phyloP scores from a whole-genome alignment of 2,113 vertebrate species.

The Herpetotheres cachinnans region DNA sequence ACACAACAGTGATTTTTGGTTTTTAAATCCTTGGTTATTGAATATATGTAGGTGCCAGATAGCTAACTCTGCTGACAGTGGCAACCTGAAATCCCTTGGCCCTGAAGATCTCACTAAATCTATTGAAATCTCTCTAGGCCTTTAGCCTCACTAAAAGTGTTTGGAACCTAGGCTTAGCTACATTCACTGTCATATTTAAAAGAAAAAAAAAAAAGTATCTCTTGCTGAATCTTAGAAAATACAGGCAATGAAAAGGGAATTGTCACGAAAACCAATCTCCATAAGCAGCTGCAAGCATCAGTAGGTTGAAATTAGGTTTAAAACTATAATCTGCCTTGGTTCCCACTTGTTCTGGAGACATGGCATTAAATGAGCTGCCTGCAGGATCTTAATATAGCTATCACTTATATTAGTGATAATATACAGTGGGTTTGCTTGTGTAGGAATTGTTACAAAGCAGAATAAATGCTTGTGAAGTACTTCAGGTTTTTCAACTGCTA shows the following conservation, averaged over 20 bases:
- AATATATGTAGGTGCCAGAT: not conserved
- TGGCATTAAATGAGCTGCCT: not conserved
- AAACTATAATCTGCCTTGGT: not conserved
- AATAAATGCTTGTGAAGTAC: not conserved
- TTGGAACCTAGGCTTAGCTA: not conserved
- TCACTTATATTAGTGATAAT: accelerated
- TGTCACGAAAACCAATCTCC: not conserved
- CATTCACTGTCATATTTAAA: accelerated
- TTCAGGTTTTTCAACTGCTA: not conserved
- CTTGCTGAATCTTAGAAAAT: not conserved
- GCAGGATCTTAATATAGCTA: not conserved
- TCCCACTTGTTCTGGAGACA: not conserved
- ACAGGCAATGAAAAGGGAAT: not conserved
- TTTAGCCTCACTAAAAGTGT: not conserved
- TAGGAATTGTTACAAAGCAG: not conserved
- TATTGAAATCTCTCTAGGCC: not conserved
- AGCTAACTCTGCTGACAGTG: not conserved
- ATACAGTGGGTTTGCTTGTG: not conserved
- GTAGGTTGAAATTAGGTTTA: not conserved
- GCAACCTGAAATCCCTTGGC: not conserved
- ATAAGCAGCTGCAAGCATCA: not conserved
- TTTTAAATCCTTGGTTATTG: not conserved
- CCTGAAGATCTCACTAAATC: not conserved
- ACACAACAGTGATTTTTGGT: not conserved
- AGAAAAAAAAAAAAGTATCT: not conserved